phyloP scores from a whole-genome alignment of 2,113 vertebrate genomes.

The Bettongia penicillata region DNA sequence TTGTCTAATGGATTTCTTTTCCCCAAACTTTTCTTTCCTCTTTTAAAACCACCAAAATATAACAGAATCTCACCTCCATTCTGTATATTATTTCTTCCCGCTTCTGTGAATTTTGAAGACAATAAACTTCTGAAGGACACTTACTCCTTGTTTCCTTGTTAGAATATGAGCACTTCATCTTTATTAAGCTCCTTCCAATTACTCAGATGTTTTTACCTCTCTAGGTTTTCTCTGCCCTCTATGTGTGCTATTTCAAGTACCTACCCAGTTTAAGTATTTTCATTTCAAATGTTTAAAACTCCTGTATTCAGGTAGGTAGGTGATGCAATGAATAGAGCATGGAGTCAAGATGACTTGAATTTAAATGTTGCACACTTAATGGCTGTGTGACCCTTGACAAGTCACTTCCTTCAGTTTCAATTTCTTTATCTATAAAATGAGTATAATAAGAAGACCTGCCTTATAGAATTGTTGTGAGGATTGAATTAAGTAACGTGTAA shows the following conservation, averaged over 20 bases:
- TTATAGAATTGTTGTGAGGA: neutral
- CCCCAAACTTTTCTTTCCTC: neutral
- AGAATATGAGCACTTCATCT: neutral
- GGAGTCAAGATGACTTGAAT: neutral
- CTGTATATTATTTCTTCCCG: neutral
- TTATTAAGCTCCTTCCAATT: neutral
- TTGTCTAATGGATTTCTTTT: neutral
- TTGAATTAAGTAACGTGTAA: neutral
- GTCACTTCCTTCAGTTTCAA: no score
- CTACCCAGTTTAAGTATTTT: neutral
- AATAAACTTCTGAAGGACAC: no score
- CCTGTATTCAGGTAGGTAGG: neutral
- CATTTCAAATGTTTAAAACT: neutral
- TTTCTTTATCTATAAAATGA: no score
- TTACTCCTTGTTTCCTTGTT: neutral
- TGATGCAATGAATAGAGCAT: neutral
- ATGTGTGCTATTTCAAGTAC: neutral
- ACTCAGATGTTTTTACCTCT: neutral
- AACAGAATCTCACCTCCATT: neutral
- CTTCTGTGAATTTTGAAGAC: neutral
- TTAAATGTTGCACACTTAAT: no score
- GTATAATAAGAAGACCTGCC: no score
- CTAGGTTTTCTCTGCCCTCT: neutral
- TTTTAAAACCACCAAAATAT: neutral
- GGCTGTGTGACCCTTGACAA: no score